Evolutionary conservation across 1,140 invertebrate species (phyloP), one percentile per base, ranked within the genome.

Genomic region (Archivesica marissinica): DNA sequence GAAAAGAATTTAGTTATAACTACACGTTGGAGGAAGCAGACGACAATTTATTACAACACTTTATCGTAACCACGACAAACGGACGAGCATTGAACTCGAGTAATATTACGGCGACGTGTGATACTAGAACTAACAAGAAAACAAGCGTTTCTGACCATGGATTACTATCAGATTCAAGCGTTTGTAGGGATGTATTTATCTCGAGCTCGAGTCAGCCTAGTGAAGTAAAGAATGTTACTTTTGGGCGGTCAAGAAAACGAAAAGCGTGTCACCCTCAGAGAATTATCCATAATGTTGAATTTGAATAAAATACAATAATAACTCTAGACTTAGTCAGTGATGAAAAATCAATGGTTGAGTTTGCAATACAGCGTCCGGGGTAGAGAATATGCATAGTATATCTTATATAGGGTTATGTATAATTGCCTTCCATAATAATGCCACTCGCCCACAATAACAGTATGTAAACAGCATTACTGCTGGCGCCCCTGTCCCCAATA

Each of bases 241-340:
- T 4, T 56, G 52, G 52, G n/a, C 20, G 66, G 25, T 70, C 66
- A 1, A 41, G 38, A 17, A 70, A 70, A 44, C 66, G 66, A 44
- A 70, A 70, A 44, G 66, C 66, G 1, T 70, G 41, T 44, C 66
- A 70, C 17, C 66, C 66, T 1, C 66, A 70, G 39, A 39, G 66
- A 41, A 70, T 70, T 20, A 25, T 70, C 28, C 66, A 23, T 25
- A 44, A 44, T 3, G 23, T 28, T 3, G 54, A 59, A 28, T n/a
- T n/a, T n/a, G n/a, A n/a, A n/a, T n/a, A n/a, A n/a, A n/a, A n/a
- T n/a, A n/a, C n/a, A n/a, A n/a, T n/a, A n/a, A n/a, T n/a, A n/a
- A n/a, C n/a, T n/a, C n/a, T n/a, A n/a, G n/a, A n/a, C n/a, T n/a
- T n/a, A n/a, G n/a, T n/a, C n/a, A n/a, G n/a, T n/a, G n/a, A n/a